Base-by-base conservation (phyloP, 1,140 invertebrate species). In the Heterodera schachtii region DNA sequence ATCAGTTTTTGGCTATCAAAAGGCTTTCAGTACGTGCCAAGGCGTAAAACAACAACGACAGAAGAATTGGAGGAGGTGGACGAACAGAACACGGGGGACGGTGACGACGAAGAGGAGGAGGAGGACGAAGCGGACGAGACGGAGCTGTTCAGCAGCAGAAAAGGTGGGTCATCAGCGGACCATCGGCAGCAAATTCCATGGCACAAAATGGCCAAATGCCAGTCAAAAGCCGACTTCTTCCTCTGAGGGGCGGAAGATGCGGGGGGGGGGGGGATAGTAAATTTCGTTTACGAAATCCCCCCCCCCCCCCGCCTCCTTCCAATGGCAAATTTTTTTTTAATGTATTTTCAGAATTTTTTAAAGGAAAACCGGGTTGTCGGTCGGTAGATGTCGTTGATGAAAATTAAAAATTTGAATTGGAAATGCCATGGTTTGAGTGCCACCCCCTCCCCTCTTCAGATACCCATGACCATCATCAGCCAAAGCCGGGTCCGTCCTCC, bases 41-140 rank as follows among this genome's bases (percentile, higher is more conserved):
- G 57, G n/a, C 75, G 75, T 6, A 76, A 19, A 49, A 57, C 75
- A 2, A 66, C 66, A 52, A 64, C 52, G 8, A 44, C 70, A 6
- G 77, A 78, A 64, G 77, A 44, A 11, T 60, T 19, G 57, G 57
- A 13, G 57, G 57, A 13, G 57, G 57, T 19, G 19, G 57, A 64
- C 19, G 57, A 64, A 4, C 57, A 13, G 57, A 64, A 5, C 49
- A 64, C 16, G 11, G 57, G 57, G 4, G 57, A 64, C 57, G 57
- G 57, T 0, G 57, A 64, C 57, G 57, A 70, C 21, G 66, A 69
- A 5, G 77, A 78, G 57, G 76, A 78, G 8, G 16, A 77, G 19
- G 64, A 78, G 13, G 41, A 78, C 47, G 52, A 78, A 31, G 70
- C 46, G 31, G 77, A 78, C n/a, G 77, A 66, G 5, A 19, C 49